Evolutionary conservation across 1,140 invertebrate species (phyloP), one percentile per base, ranked within the genome.

Genomic region (Globodera rostochiensis): DNA sequence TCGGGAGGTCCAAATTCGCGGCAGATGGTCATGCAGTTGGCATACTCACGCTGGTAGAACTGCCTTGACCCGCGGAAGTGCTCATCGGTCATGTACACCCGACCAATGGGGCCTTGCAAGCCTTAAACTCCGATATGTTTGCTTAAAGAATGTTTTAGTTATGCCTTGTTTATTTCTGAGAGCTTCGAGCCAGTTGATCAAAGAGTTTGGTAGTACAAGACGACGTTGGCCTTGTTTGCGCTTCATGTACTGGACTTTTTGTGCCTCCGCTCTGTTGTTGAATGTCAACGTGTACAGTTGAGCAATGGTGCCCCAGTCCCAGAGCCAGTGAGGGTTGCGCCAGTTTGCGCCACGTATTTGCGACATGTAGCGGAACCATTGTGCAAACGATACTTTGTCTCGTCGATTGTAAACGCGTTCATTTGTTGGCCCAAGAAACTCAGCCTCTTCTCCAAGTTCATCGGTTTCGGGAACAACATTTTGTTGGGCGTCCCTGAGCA

Each of bases 211-310:
- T 0, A 15, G n/a, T 0, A 73, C n/a, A 73, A 47, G 49, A 21
- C 71, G 71, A 1, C 49, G 13, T 13, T 15, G 1, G 11, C 57
- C 57, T 19, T 60, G 57, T 13, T 19, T 11, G 2, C 19, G 57
- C 57, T 73, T 73, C n/a, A 73, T 73, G n/a, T n/a, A 73, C 21
- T 73, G 71, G 1, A 73, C 71, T 21, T 73, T 73, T 25, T 73
- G 71, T 1, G 71, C 71, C 6, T 73, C 71, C 19, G 21, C 21
- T 21, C 71, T 3, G 15, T 73, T 47, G 21, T 73, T 73, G n/a
- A 47, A 73, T 0, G 15, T 73, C 0, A 73, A 4, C 3, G 71
- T 73, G 71, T 73, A 73, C 3, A 73, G 15, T 6, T 73, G 71
- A 1, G 71, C 71, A 3, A 73, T 3, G 6, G 46, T 47, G 1